A percentile compares a stretch with the other conserved stretches of the same genome.
Conservation (phyloP, 2,797 vertebrate species). For the Betta splendens region DNA sequence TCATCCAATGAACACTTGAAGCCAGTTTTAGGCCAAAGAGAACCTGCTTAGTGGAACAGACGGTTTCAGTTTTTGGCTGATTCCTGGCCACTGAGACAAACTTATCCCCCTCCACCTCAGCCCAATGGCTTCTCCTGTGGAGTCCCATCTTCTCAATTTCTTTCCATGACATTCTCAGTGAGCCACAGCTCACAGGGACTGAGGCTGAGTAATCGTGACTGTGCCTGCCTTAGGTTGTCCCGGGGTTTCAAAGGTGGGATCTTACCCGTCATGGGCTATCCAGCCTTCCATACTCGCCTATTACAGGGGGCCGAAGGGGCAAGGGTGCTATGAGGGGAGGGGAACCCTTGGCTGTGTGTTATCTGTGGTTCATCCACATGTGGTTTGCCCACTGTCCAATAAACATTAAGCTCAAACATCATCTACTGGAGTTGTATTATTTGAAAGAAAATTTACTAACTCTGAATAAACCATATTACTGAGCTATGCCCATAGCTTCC, state of each 20-base stretch:
- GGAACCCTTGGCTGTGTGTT: slow-evolving; percentile 50
- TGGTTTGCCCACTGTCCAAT: slow-evolving; percentile 39
- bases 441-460: slow-evolving; percentile 25
- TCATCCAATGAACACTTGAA: slow-evolving; percentile 46
- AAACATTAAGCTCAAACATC: slow-evolving; percentile 37
- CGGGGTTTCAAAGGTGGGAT: slow-evolving; percentile 87
- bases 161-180: slow-evolving; percentile 36
- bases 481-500: background rate
- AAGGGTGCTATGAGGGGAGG: slow-evolving; percentile 59
- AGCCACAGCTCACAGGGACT: slow-evolving; percentile 64
- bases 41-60: slow-evolving; percentile 52
- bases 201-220: slow-evolving; percentile 88
- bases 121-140: slow-evolving; percentile 61
- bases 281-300: slow-evolving; percentile 90
- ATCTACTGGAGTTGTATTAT: slow-evolving; percentile 3
- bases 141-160: slow-evolving; percentile 56
- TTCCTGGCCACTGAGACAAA: slow-evolving; percentile 50
- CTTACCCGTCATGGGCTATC: slow-evolving; percentile 98
- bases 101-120: slow-evolving; percentile 61
- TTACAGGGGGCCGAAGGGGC: slow-evolving; percentile 63
- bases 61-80: slow-evolving; percentile 42
- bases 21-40: slow-evolving; percentile 43
- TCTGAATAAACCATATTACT: slow-evolving; percentile 6
- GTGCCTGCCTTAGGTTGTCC: slow-evolving; percentile 99
- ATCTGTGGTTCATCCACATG: slow-evolving; percentile 59